Evolutionary conservation across 2,888 invertebrate species (phyloP).

Genomic region (Venusia cambrica): DNA sequence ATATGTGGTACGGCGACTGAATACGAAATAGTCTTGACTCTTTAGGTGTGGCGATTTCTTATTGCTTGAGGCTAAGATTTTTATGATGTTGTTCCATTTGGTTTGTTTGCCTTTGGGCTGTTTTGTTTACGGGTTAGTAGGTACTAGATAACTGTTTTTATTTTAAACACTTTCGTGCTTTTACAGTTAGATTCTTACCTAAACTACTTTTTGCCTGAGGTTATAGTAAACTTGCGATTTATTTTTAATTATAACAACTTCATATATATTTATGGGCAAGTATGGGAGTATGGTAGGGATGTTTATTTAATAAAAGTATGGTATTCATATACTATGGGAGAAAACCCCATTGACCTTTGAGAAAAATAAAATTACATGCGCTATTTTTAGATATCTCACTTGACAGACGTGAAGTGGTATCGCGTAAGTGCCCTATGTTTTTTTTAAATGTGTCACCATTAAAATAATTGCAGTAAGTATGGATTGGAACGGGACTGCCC

Average conservation of each 20-base stretch:
- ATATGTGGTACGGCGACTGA: slow-evolving; percentile 66
- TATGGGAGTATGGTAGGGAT: too few relatives aligned
- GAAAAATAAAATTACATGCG: slow-evolving; percentile 6
- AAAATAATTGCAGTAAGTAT: slow-evolving; percentile 34
- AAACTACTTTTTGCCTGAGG: too few relatives aligned
- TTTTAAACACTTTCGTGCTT: slow-evolving; percentile 25
- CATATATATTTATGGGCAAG: too few relatives aligned
- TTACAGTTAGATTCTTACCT: too few relatives aligned
- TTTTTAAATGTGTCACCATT: slow-evolving; percentile 41
- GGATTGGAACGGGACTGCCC: slow-evolving; percentile 26
- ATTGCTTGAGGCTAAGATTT: slow-evolving; percentile 41
- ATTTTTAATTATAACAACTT: too few relatives aligned
- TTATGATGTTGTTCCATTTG: slow-evolving; percentile 33
- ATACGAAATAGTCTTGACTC: slow-evolving; percentile 64
- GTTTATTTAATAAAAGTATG: too few relatives aligned
- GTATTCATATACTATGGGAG: too few relatives aligned
- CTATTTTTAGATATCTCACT: slow-evolving; percentile 15
- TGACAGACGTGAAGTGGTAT: slow-evolving; percentile 29
- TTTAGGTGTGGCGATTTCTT: slow-evolving; percentile 63
- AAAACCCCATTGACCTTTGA: too few relatives aligned
- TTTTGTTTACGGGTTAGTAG: slow-evolving; percentile 29
- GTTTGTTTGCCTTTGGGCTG: slow-evolving; percentile 34
- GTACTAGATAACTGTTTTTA: slow-evolving; percentile 26
- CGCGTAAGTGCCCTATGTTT: slow-evolving; percentile 21
- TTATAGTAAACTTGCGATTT: too few relatives aligned